These are phyloP conservation scores for Trissolcus japonicus DNA, from an alignment of 2,888 invertebrate genomes.

Conservation along the genomic window DNA sequence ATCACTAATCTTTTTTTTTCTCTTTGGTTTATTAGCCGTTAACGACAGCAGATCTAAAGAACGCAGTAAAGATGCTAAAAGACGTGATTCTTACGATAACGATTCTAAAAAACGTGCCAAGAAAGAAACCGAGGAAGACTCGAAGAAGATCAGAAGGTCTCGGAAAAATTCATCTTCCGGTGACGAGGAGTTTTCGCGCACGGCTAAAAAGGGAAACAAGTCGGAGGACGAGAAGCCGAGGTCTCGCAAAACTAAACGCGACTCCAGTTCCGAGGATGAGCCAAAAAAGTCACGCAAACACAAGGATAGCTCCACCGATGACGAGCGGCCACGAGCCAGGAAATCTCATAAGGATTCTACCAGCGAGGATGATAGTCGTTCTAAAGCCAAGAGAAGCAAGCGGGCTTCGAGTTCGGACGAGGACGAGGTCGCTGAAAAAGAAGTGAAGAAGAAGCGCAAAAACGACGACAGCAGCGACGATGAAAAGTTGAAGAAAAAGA, in stretches of 20 bases:
- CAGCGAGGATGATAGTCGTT: conserved; percentile 70
- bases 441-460: conserved; percentile 81
- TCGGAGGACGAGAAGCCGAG: conserved; percentile 75
- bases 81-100: conserved; percentile 75
- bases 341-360: conserved; percentile 73
- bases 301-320: conserved; percentile 80
- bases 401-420: conserved; percentile 78
- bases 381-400: conserved; percentile 68
- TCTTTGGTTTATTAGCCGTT: conserved; percentile 61
- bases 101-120: conserved; percentile 74
- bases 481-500: conserved; percentile 78
- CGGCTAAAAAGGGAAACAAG: conserved; percentile 66
- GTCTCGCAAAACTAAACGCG: conserved; percentile 74
- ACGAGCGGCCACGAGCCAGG: conserved; percentile 78
- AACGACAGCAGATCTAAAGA: conserved; percentile 76
- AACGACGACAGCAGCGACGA: conserved; percentile 81
- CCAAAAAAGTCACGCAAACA: conserved; percentile 80
- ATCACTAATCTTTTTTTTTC: not conserved
- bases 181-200: conserved; percentile 68
- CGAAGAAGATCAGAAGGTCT: conserved; percentile 66
- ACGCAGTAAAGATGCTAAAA: conserved; percentile 71
- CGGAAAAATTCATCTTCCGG: conserved; percentile 71
- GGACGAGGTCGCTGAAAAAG: conserved; percentile 81
- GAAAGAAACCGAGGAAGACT: conserved; percentile 77
- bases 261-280: conserved; percentile 80